These are phyloP conservation scores for Lordiphosa collinella DNA, from an alignment of 1,140 invertebrate genomes.

Conservation along the genomic window DNA sequence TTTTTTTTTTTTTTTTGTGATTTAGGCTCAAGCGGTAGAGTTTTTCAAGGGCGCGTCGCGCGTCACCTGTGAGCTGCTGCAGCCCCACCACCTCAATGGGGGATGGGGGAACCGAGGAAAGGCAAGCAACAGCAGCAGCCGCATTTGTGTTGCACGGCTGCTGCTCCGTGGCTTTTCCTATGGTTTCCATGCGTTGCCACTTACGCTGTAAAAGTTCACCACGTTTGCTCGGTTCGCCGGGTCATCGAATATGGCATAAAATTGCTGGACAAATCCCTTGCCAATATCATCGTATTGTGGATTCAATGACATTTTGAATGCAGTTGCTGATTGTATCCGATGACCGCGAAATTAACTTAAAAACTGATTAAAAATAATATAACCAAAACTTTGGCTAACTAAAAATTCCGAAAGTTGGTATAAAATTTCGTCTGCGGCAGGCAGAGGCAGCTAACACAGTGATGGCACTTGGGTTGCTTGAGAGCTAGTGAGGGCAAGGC, in stretches of 20 bases:
- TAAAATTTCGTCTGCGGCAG: not conserved
- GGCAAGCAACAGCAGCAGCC: not conserved
- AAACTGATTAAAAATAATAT: slow-evolving; percentile 4
- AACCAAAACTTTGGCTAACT: slow-evolving; percentile 6
- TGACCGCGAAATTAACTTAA: slow-evolving; percentile 3
- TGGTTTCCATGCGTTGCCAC: slow-evolving; percentile 77
- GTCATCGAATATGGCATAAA: slow-evolving; percentile 95
- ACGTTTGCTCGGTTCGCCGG: slow-evolving; percentile 88
- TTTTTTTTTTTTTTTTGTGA: no score
- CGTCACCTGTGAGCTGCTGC: slow-evolving; percentile 35
- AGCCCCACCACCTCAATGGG: slow-evolving; percentile 12
- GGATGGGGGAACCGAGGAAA: not conserved
- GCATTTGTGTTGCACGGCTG: no score
- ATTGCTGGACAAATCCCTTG: slow-evolving; percentile 95
- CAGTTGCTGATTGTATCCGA: not conserved
- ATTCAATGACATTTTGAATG: slow-evolving; percentile 88
- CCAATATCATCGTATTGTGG: slow-evolving; percentile 94
- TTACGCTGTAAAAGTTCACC: slow-evolving; percentile 95
- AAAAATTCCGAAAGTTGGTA: not conserved
- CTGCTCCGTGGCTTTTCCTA: not conserved
- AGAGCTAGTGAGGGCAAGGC: no score
- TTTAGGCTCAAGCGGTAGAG: slow-evolving; percentile 18
- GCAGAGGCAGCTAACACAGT: no score
- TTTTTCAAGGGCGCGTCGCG: slow-evolving; percentile 46
- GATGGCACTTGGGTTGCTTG: no score